These are phyloP conservation scores for Drosophila niveifrons DNA, from an alignment of 2,888 invertebrate genomes.

Conservation along the genomic window DNA sequence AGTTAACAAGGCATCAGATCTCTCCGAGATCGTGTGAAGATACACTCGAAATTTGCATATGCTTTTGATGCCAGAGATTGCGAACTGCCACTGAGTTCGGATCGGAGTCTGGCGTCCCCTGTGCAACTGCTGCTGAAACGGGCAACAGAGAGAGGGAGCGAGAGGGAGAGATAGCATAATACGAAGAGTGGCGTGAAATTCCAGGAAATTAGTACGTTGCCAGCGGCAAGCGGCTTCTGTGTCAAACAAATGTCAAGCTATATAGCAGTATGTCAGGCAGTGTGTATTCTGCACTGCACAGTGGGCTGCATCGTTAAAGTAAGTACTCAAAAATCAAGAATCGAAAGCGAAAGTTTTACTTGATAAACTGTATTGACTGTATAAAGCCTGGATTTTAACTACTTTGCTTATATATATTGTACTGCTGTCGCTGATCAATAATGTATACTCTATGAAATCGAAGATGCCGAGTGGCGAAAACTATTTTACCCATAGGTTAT, in stretches of 20 bases:
- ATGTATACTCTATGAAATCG: too few relatives aligned
- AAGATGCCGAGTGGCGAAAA: too few relatives aligned
- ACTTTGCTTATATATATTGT: too few relatives aligned
- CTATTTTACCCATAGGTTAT: too few relatives aligned
- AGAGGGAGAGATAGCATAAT: slow-evolving; percentile 37
- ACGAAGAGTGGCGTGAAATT: slow-evolving; percentile 74
- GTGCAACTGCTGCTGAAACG: neutral
- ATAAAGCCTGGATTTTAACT: too few relatives aligned
- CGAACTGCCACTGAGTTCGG: neutral
- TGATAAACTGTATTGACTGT: too few relatives aligned
- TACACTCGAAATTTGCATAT: slow-evolving; percentile 70
- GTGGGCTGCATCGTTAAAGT: slow-evolving; percentile 19
- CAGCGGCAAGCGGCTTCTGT: slow-evolving; percentile 67
- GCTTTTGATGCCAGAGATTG: slow-evolving; percentile 32
- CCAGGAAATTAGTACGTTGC: slow-evolving; percentile 66
- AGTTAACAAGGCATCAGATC: slow-evolving; percentile 67
- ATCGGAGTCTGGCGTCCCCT: neutral
- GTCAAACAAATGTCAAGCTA: slow-evolving; percentile 74
- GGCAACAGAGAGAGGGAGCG: slow-evolving; percentile 4
- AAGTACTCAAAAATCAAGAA: slow-evolving; percentile 6
- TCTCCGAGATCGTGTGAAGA: slow-evolving; percentile 75
- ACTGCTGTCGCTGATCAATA: too few relatives aligned
- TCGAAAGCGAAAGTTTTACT: too few relatives aligned
- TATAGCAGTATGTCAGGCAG: slow-evolving; percentile 9
- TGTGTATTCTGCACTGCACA: slow-evolving; percentile 22